Conservation (phyloP, 2,113 vertebrate genomes). For the Ariopsis seemanni region DNA sequence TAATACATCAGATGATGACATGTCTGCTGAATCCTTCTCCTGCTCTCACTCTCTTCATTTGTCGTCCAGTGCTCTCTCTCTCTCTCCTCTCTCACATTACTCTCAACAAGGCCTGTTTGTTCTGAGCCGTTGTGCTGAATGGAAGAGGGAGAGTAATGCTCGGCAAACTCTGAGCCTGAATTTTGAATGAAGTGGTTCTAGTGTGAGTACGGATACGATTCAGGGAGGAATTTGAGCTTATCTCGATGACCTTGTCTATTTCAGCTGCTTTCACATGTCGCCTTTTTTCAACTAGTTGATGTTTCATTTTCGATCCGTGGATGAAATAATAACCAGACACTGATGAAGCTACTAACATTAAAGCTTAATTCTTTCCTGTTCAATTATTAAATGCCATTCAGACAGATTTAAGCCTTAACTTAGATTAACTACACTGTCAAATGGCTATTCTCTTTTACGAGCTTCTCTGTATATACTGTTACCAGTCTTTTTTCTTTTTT, state of each 20-base stretch:
- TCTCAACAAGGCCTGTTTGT: conserved; percentile 35
- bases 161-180: conserved; percentile 16
- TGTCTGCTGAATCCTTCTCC: background rate
- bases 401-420: background rate
- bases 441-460: background rate
- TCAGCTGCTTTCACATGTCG: background rate
- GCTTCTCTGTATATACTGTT: background rate
- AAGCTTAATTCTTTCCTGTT: background rate
- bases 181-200: conserved; percentile 20
- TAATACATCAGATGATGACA: conserved; percentile 14
- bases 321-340: background rate
- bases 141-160: conserved; percentile 13
- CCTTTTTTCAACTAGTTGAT: background rate
- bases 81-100: conserved; percentile 13
- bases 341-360: background rate
- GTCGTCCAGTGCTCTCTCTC: background rate
- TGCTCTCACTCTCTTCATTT: background rate
- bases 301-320: background rate
- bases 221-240: conserved; percentile 7
- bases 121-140: conserved; percentile 22
- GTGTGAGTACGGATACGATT: conserved; percentile 2
- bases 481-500: background rate
- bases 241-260: background rate
- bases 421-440: background rate
- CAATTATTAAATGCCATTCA: background rate